Conservation (phyloP, 2,888 invertebrate genomes). For the Tachina grossa region DNA sequence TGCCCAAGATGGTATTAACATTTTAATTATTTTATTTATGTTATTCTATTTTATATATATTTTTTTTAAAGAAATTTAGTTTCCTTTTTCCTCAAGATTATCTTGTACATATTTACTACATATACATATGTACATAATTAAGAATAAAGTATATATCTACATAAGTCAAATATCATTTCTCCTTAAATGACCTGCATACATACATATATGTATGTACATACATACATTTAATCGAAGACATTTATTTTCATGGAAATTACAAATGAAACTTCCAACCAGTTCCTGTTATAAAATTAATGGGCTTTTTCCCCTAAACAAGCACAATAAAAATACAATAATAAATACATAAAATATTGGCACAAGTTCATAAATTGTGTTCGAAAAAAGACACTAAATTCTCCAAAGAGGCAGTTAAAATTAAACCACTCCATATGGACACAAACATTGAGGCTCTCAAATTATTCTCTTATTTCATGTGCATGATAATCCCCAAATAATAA, state of each 20-base stretch:
- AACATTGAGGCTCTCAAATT: constrained; percentile 67
- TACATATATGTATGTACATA: too few species aligned
- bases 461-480: constrained; percentile 32
- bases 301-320: constrained; percentile 14
- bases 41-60: too few species aligned
- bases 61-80: too few species aligned
- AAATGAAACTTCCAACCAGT: not conserved
- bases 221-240: not conserved
- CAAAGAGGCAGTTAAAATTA: constrained; percentile 57
- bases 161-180: not conserved
- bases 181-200: not conserved
- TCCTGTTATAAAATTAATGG: constrained; percentile 30
- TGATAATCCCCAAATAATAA: constrained; percentile 79
- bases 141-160: too few species aligned
- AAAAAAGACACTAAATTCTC: constrained; percentile 25
- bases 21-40: too few species aligned
- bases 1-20: too few species aligned
- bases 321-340: constrained; percentile 24
- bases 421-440: constrained; percentile 77
- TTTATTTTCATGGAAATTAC: not conserved
- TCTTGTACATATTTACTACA: too few species aligned
- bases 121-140: not conserved
- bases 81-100: not conserved
- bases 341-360: constrained; percentile 21
- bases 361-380: constrained; percentile 48